Evolutionary conservation across 2,797 vertebrate genomes (phyloP), one percentile per base, ranked within the genome.

Genomic region (Spheniscus humboldti): DNA sequence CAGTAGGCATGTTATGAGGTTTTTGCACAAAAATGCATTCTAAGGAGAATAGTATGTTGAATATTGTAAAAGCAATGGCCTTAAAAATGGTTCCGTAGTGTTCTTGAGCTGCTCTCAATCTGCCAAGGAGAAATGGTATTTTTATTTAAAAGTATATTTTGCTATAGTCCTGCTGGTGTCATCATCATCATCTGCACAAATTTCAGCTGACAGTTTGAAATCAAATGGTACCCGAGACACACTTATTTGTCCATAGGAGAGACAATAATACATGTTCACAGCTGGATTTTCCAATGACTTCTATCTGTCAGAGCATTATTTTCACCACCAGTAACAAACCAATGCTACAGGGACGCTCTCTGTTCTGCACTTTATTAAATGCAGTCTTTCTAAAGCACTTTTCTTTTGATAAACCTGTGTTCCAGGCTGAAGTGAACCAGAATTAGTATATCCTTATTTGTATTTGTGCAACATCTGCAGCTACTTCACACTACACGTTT

Each of bases 101-200:
- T 80, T 94, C 84, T 69, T 2, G 27, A 93, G 88, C 92, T 73
- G 27, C 47, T 93, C 73, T 78, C 81, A 90, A 20, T 76, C 91
- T 97, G 94, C 79, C 92, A 67, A 48, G 68, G 43, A 94, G 79
- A 94, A 94, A 76, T 28, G 78, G 69, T 80, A 14, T 86, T 96
- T 97, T 94, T 96, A 92, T 95, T 95, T 95, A 75, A 97, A 97
- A 95, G 81, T 93, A 53, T 86, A 86, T 96, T 95, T 91, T 69
- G 86, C 55, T 67, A 11, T 86, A 59, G 76, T 80, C 95, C 91
- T 96, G 45, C 86, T 91, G 89, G 92, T 97, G 91, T 91, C 89
- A 37, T 96, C 86, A 50, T 77, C 89, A 87, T 96, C 92, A 95
- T 95, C 87, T 81, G 57, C 91, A 84, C 89, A 95, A 97, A 96